Percentiles rank a stretch among this genome's conserved stretches.
Conservation (phyloP, 2,797 vertebrate genomes). For the Pelobates cultripes region DNA sequence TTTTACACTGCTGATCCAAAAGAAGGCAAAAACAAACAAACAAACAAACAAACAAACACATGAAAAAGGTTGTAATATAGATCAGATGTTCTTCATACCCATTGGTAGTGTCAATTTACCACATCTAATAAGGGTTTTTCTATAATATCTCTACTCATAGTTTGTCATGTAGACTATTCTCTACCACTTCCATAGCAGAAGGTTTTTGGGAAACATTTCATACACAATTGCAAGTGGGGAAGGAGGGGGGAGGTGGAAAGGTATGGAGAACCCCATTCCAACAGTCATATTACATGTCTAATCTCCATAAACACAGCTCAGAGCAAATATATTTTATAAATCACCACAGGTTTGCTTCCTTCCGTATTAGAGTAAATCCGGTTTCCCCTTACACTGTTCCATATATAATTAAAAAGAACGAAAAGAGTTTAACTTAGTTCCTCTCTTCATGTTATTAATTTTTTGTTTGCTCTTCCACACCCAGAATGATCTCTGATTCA, state of each 20-base stretch:
- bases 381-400: not conserved
- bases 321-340: not conserved
- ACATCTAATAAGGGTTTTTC: too few relatives aligned
- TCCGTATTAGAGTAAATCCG: not conserved
- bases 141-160: too few relatives aligned
- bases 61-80: too few relatives aligned
- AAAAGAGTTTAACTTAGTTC: not conserved
- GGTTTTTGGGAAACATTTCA: too few relatives aligned
- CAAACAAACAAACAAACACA: too few relatives aligned
- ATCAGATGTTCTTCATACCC: too few relatives aligned
- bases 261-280: not conserved
- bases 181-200: too few relatives aligned
- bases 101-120: too few relatives aligned
- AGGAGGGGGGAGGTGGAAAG: not conserved
- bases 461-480: constrained; percentile 5
- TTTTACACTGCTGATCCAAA: too few relatives aligned
- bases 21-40: too few relatives aligned
- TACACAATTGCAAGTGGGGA: too few relatives aligned
- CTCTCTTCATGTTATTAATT: constrained; percentile 5
- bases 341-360: not conserved
- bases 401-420: not conserved
- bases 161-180: too few relatives aligned
- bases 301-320: not conserved
- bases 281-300: not conserved
- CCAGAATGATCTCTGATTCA: not conserved